Conservation (phyloP, 1,140 invertebrate genomes). For the Leptonema lineaticorne region DNA sequence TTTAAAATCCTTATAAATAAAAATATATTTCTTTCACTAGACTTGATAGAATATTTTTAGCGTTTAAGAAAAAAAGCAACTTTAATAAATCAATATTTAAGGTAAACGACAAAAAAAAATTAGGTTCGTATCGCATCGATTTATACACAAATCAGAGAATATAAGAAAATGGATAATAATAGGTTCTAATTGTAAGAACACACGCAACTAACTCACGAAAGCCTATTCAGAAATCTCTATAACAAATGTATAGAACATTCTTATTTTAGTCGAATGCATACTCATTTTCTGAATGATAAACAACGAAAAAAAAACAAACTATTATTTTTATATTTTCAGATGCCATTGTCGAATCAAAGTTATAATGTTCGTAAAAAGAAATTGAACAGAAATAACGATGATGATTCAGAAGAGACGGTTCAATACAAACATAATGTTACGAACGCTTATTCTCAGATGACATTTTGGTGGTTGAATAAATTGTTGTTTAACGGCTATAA, state of each 20-base stretch:
- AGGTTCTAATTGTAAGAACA: neutral
- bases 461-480: slow-evolving; percentile 76
- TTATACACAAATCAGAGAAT: neutral
- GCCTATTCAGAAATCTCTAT: neutral
- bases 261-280: no score
- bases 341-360: neutral
- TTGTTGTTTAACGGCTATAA: slow-evolving; percentile 68
- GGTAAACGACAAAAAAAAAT: no score
- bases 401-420: no score
- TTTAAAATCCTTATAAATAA: no score
- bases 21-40: no score
- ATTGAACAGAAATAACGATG: neutral
- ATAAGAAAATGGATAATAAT: neutral
- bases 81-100: no score
- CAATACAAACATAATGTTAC: slow-evolving; percentile 58
- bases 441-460: slow-evolving; percentile 69
- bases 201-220: slow-evolving; percentile 1
- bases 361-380: neutral
- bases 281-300: neutral
- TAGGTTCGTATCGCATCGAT: neutral
- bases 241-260: neutral
- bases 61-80: no score
- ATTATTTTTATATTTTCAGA: no score
- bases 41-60: no score
- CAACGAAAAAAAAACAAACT: neutral